phyloP scores from a whole-genome alignment of 2,888 invertebrate species.

The Azorinus chamasolen region DNA sequence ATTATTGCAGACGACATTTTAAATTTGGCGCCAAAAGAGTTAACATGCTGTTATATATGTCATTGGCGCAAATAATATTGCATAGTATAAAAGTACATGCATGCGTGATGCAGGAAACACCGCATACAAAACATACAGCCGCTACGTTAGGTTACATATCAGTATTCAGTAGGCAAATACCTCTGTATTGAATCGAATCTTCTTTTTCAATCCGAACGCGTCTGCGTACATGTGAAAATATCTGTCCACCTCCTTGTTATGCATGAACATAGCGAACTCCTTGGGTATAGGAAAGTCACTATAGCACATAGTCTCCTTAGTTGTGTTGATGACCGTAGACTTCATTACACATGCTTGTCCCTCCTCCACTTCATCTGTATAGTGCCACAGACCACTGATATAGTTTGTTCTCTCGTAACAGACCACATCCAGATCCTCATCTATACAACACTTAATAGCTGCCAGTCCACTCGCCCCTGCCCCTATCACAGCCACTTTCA shows the following conservation, averaged over 20 bases:
- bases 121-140: too few relatives aligned
- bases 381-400: slow-evolving; percentile 84
- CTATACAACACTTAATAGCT: slow-evolving; percentile 81
- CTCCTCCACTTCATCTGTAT: slow-evolving; percentile 69
- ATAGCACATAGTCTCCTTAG: slow-evolving; percentile 84
- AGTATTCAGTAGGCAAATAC: too few relatives aligned
- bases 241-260: slow-evolving; percentile 80
- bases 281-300: slow-evolving; percentile 84
- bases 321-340: slow-evolving; percentile 84
- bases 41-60: too few relatives aligned
- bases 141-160: too few relatives aligned
- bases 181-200: slow-evolving; percentile 81
- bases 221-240: slow-evolving; percentile 85
- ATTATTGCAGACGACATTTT: too few relatives aligned
- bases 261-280: slow-evolving; percentile 85
- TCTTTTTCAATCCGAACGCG: slow-evolving; percentile 76
- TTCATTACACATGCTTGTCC: slow-evolving; percentile 82
- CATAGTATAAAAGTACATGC: too few relatives aligned
- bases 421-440: slow-evolving; percentile 78
- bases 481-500: slow-evolving; percentile 75
- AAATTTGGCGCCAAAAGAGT: too few relatives aligned
- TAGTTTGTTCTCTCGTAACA: slow-evolving; percentile 82
- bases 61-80: too few relatives aligned
- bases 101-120: too few relatives aligned
- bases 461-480: slow-evolving; percentile 80